Conservation (phyloP, 2,888 invertebrate genomes). For the Meganola albula region DNA sequence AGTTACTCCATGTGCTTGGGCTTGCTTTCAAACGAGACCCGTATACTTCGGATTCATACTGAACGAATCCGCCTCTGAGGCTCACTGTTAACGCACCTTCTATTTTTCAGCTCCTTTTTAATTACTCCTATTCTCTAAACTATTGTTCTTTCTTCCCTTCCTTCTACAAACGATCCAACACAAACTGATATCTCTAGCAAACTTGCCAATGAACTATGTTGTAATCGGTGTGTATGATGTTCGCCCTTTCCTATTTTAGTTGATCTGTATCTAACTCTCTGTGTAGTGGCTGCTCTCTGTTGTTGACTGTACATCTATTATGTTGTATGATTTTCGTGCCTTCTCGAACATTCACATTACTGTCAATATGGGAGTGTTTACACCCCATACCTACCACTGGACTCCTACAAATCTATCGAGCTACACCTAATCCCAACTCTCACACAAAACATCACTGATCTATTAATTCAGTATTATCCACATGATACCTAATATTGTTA, state of each 20-base stretch:
- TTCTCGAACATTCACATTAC: constrained; percentile 77
- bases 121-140: constrained; percentile 41
- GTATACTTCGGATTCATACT: constrained; percentile 45
- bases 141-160: constrained; percentile 36
- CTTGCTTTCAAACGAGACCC: constrained; percentile 65
- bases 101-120: constrained; percentile 48
- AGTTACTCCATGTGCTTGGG: constrained; percentile 69
- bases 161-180: constrained; percentile 44
- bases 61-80: constrained; percentile 43
- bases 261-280: constrained; percentile 69
- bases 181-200: constrained; percentile 42
- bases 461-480: constrained; percentile 29
- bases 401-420: constrained; percentile 75
- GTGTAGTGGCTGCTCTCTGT: constrained; percentile 79
- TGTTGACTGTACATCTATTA: constrained; percentile 75
- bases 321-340: constrained; percentile 76
- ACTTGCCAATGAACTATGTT: constrained; percentile 28
- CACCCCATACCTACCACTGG: constrained; percentile 70
- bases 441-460: constrained; percentile 63
- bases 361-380: constrained; percentile 68
- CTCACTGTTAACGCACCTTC: constrained; percentile 57
- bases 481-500: too few relatives aligned
- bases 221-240: constrained; percentile 56
- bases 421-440: constrained; percentile 70
- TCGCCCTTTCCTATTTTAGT: constrained; percentile 67